These are phyloP conservation scores for Sarcophaga rosellei DNA, from an alignment of 2,888 invertebrate genomes.

Conservation along the genomic window DNA sequence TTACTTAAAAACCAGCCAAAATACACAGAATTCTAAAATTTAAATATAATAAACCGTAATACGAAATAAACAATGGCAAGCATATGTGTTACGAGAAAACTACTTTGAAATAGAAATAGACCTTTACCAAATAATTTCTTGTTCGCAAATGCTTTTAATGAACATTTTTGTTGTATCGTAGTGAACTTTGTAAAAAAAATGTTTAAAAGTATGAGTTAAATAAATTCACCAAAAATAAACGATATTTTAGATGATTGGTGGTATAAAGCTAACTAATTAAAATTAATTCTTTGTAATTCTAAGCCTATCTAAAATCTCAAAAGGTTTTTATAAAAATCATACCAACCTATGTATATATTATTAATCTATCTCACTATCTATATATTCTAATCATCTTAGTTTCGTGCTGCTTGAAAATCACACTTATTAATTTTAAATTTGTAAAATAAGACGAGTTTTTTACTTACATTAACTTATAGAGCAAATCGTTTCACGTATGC, in stretches of 20 bases:
- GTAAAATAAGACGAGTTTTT: not conserved
- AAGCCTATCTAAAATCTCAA: slow-evolving; percentile 56
- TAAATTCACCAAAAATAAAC: slow-evolving; percentile 11
- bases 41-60: no score
- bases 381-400: not conserved
- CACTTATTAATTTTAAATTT: not conserved
- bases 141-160: no score
- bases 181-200: slow-evolving; percentile 2
- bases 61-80: no score
- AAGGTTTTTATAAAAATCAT: slow-evolving; percentile 48
- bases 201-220: slow-evolving; percentile 14
- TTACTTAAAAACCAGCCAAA: no score
- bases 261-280: slow-evolving; percentile 54
- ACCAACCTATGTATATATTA: slow-evolving; percentile 33
- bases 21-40: no score
- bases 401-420: not conserved
- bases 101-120: no score
- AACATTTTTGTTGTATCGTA: no score
- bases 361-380: not conserved
- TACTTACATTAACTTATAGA: not conserved
- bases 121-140: no score
- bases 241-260: slow-evolving; percentile 28
- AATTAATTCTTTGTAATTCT: slow-evolving; percentile 48
- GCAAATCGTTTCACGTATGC: not conserved
- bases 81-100: no score